Conservation (phyloP, 2,113 vertebrate species). For the Melanocharis versteri region DNA sequence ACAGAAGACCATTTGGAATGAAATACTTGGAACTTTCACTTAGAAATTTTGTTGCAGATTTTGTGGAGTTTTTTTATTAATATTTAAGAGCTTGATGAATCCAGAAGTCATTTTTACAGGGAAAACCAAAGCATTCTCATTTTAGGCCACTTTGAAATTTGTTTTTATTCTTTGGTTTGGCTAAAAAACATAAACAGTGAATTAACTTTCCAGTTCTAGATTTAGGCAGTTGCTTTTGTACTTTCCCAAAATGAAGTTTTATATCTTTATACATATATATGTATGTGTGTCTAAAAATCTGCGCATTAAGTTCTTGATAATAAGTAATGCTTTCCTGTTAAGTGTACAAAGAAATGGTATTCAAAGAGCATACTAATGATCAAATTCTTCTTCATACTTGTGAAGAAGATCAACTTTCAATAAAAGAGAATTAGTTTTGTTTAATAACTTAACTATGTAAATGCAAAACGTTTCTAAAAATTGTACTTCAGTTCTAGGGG, state of each 20-base stretch:
- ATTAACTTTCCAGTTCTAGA: neutral
- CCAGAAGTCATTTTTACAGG: neutral
- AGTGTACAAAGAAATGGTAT: neutral
- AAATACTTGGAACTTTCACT: neutral
- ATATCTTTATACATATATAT: neutral
- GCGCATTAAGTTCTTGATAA: neutral
- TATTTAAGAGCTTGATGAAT: neutral
- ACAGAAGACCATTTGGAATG: neutral
- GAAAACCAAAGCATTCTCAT: neutral
- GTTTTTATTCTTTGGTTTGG: neutral
- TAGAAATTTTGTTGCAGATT: neutral
- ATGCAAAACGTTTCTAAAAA: neutral
- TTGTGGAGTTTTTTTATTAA: neutral
- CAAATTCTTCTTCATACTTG: neutral
- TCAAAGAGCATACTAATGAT: neutral
- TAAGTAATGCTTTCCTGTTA: neutral
- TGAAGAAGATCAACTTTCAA: neutral
- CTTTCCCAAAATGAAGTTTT: neutral
- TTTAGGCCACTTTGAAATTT: neutral
- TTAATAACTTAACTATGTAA: neutral
- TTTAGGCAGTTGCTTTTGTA: neutral
- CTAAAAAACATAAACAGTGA: neutral
- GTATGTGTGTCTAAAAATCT: neutral
- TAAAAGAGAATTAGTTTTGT: neutral
- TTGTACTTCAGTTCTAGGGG: neutral